Evolutionary conservation across 1,140 invertebrate genomes (phyloP), one percentile per base, ranked within the genome.

Genomic region (Anoplophora glabripennis): DNA sequence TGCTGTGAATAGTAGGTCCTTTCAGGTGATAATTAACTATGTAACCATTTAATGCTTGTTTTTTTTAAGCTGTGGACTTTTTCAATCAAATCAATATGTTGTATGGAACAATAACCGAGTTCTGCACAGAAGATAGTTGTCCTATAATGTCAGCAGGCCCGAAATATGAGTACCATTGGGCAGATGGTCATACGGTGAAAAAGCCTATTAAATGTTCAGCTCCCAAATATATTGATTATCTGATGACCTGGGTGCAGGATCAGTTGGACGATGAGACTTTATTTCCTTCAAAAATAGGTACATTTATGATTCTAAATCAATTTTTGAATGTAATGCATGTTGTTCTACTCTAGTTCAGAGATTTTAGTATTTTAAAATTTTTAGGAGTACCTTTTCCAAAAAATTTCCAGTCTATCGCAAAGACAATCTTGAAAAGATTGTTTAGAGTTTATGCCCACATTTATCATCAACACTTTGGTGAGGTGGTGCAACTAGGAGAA

Each of bases 11-110:
- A 98, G 96, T 96, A 80, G 87, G 88, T 65, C 9, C 44, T 17
- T 10, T 18, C 45, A 9, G 14, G 11, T 47, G 7, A 18, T 47
- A 8, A n/a, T 47, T 8, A n/a, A 17, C 15, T 18, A 7, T 17
- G 15, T 18, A 11, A 4, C n/a, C n/a, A 10, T 12, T 46, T 46
- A 12, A 7, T 47, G 15, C 21, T 47, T 18, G 21, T n/a, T 44
- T 54, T 37, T 15, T 73, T 84, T 83, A 77, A 98, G 96, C 96
- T 75, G 96, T 99, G 45, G 96, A 99, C 79, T 98, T 99, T 75
- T 99, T 98, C 78, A 99, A 99, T 78, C 96, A 99, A 86, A 99
- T 99, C 68, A 99, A 98, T 77, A 99, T 99, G 97, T 80, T 99
- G 42, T 99, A 99, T 75, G 98, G 98, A 4, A 99, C 96, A 9